Base-by-base conservation (phyloP, 2,113 vertebrate genomes). In the Sporophila hypoxantha region DNA sequence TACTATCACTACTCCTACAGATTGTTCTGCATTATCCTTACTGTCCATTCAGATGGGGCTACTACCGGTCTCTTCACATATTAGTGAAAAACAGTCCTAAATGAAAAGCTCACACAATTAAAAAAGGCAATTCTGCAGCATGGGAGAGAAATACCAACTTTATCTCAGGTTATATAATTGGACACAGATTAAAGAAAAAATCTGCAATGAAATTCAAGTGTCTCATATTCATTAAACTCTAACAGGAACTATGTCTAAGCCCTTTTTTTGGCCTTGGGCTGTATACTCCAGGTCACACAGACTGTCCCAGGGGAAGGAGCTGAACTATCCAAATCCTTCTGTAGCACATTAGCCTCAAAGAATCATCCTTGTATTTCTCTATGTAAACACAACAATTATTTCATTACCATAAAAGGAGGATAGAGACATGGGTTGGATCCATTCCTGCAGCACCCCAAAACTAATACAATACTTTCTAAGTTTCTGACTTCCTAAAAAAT, bases 1-100 rank as follows among this genome's bases (percentile, higher is more conserved):
- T 87, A 75, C 36, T 93, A 92, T 94, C 89, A 67, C 52, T 82
- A 25, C 29, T 71, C 14, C 53, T 75, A 87, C 92, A 94, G 87
- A 87, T 87, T 57, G 42, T 7, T 59, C 22, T 55, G 55, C 32
- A 47, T 87, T 94, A 94, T 90, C 87, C 87, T 89, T 75, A 46
- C 60, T 65, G 65, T n/a, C 76, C 89, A 89, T 12, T 90, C 65
- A 77, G 65, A 57, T 23, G 10, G 27, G 36, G 39, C n/a, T 69
- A 52, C 59, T 50, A 69, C 71, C 65, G 52, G 26, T 82, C 73
- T 85, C 26, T 77, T 29, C 61, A 46, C 41, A 8, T 36, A 15
- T 2, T 53, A 30, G 57, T 46, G 29, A 85, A 76, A 92, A 89
- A 64, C 32, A 92, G 44, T 22, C 34, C 47, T 69, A 41, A 66